Evolutionary conservation across 2,113 vertebrate species (phyloP).

Genomic region (Cygnus buccinator): DNA sequence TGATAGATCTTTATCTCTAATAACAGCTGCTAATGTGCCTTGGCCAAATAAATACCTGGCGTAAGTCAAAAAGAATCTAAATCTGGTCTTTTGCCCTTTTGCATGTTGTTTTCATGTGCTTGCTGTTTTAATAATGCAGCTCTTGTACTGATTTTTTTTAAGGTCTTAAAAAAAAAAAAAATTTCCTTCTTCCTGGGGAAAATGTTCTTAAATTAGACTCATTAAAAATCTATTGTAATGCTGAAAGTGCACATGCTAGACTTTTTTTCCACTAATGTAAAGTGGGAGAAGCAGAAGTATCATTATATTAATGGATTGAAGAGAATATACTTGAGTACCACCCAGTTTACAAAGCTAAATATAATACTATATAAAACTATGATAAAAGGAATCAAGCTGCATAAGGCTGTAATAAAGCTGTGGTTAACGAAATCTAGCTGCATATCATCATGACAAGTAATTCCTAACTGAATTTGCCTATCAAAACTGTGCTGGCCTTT

Average conservation of each 20-base stretch:
- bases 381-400: not conserved
- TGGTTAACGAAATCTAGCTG: not conserved
- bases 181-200: not conserved
- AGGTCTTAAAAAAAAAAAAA: not conserved
- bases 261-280: not conserved
- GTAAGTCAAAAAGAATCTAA: not conserved
- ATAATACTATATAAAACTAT: not conserved
- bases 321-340: not conserved
- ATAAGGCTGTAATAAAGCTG: not conserved
- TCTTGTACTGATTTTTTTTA: not conserved
- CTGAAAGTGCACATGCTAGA: not conserved
- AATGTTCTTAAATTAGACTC: not conserved
- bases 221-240: slow-evolving; percentile 5
- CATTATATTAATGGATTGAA: not conserved
- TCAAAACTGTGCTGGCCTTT: not conserved
- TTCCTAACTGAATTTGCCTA: not conserved
- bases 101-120: not conserved
- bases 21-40: not conserved
- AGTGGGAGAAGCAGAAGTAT: not conserved
- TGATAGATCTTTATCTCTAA: not conserved
- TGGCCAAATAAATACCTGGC: not conserved
- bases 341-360: not conserved
- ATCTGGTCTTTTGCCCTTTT: not conserved
- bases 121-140: not conserved
- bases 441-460: not conserved